Evolutionary conservation across 1,140 invertebrate species (phyloP), one percentile per base, ranked within the genome.

Genomic region (Drosophila lacteicornis): DNA sequence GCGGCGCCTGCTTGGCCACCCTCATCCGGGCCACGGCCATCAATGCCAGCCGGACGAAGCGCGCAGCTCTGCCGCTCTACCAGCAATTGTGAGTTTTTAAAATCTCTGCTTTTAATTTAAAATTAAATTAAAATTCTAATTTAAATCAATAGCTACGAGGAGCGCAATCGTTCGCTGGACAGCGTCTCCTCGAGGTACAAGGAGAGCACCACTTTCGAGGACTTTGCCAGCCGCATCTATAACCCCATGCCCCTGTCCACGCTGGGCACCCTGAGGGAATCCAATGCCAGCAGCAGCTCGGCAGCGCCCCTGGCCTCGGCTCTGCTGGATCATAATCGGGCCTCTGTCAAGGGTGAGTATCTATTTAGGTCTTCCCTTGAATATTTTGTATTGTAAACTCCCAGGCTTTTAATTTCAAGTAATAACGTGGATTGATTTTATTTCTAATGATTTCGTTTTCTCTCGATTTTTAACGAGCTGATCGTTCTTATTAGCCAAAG

Each of bases 1-100:
- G 97, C 79, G 96, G 96, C 80, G 94, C 95, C 75, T 95, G 97
- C 80, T 92, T 99, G 56, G 97, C 99, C 7, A 97, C 96, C 25
- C 94, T 99, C 33, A 97, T 99, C 27, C 94, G 99, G 67, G 96
- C 97, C 13, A 98, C 98, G 15, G 98, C 98, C 13, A 95, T 99
- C 42, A 97, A 97, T 92, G 98, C 98, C 57, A 98, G 98, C 81
- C 95, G 98, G 69, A 96, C 97, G 2, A 98, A 98, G 91, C 95
- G 98, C 65, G 96, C 96, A 46, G 96, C 96, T 25, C 94, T 99
- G 91, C 96, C 97, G 70, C 95, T 97, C 78, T 99, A 97, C 93
- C 97, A 98, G 93, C 97, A 98, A 92, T 97, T 97, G 97, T 98
- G 95, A 94, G 95, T 93, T 3, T 9, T 11, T 17, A 11, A 1